Base-by-base conservation (phyloP, 2,113 vertebrate genomes). In the Leucopternis melanops region DNA sequence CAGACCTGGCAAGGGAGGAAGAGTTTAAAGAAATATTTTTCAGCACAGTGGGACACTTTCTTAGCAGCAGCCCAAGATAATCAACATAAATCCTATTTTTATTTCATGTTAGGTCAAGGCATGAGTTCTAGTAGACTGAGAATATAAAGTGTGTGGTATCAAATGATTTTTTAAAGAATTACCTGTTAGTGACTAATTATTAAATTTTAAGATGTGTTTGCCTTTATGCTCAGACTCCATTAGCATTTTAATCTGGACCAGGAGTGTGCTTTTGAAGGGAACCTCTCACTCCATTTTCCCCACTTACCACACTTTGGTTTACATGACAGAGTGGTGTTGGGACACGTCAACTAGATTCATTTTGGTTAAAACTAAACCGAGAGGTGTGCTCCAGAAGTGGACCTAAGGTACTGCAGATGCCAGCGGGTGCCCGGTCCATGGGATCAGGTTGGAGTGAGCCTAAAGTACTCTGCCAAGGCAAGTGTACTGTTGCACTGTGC, bases 401-500 rank as follows among this genome's bases (percentile, higher is more conserved):
- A 29, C 34, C 18, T 26, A 13, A 13, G 1, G 18, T 42, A 16
- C 71, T 83, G 54, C 36, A 70, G 45, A 4, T 65, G 44, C 7
- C 70, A 57, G 44, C 4, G 17, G 13, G 11, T 25, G 9, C 63
- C 58, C 2, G 6, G 15, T 7, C 36, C 21, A 1, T 17, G 4
- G 16, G 47, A 12, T 81, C 36, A 9, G 32, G 22, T 1, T 70
- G 52, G 59, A 70, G n/a, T 15, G 25, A 47, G 15, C n/a, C 9
- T 6, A 4, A 34, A 26, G 9, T 2, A 2, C 25, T 50, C 52
- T 55, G n/a, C 36, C 15, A 27, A n/a, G 49, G 32, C 32, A 55
- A 32, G 27, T 1, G 0, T 4, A 9, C 4, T 12, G 8, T 1
- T 13, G 36, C 26, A 6, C 32, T 3, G 16, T 42, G 42, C 70